Evolutionary conservation across 2,797 vertebrate species (phyloP).

Genomic region (Clarias pachynema): DNA sequence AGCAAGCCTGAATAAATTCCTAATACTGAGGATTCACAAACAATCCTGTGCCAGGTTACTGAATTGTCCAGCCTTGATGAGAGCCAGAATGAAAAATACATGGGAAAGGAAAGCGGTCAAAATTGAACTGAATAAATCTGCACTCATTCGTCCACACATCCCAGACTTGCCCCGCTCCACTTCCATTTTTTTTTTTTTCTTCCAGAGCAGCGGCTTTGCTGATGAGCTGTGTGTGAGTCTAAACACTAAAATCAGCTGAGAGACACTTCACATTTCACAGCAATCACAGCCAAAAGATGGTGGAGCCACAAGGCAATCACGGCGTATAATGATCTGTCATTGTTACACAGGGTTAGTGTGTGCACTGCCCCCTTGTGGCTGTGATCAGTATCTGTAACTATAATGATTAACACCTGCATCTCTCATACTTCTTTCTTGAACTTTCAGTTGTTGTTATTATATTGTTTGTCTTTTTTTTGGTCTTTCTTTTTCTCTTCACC

Average conservation of each 20-base stretch:
- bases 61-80: not conserved
- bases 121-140: not conserved
- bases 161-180: not conserved
- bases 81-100: not conserved
- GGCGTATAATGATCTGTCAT: not conserved
- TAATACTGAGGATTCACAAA: not conserved
- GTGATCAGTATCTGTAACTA: not conserved
- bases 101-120: not conserved
- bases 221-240: conserved; percentile 1
- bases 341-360: not conserved
- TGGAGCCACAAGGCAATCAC: not conserved
- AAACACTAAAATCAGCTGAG: conserved; percentile 12
- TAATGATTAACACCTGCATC: not conserved
- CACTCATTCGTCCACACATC: not conserved
- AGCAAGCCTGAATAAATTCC: not conserved
- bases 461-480: not conserved
- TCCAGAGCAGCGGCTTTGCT: not conserved
- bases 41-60: not conserved
- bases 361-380: not conserved
- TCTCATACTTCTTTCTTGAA: not conserved
- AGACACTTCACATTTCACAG: conserved; percentile 19
- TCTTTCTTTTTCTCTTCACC: not conserved
- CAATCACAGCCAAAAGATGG: conserved; percentile 7
- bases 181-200: not conserved
- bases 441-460: not conserved